Evolutionary conservation across 2,113 vertebrate genomes (phyloP), one percentile per base, ranked within the genome.

Genomic region (Passer montanus): DNA sequence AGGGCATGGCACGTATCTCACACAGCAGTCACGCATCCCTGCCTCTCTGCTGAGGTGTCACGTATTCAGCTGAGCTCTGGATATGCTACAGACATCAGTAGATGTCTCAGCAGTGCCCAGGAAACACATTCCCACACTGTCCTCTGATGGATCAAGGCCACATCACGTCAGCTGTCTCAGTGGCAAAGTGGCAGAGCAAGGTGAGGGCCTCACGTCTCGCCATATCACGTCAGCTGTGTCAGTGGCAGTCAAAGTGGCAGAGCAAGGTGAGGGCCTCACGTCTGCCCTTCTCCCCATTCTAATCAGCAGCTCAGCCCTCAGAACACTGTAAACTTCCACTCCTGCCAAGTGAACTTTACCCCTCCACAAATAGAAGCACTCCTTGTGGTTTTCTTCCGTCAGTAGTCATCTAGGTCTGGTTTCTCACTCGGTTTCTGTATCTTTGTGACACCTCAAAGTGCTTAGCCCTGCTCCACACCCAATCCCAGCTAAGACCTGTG

Each of bases 191-290:
- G 18, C 76, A 77, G 59, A 0, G 0, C 28, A 30, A 75, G 39
- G 47, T 31, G 30, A 63, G 33, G 33, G 83, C 26, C 27, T 93
- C 62, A 41, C 0, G 0, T 41, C 67, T 87, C n/a, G n/a, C n/a
- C n/a, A n/a, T n/a, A n/a, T n/a, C 20, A 1, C 7, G 17, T 23
- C 41, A 49, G 79, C 37, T 35, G 50, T 30, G 60, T 41, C 41
- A 7, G 2, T 30, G 37, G 53, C 24, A 81, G 53, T 20, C 31
- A 41, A 50, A 75, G 70, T 3, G 27, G 20, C 76, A 77, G 59
- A 0, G 0, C 28, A 30, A 75, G 37, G 47, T n/a, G 30, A 63
- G 33, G 33, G 83, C 26, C 27, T 93, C 62, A 41, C 0, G 0
- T 41, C 67, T 87, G 41, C 49, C 41, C 60, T 28, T 37, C 63